phyloP scores from a whole-genome alignment of 1,140 invertebrate species.

The Bathynomus jamesi region DNA sequence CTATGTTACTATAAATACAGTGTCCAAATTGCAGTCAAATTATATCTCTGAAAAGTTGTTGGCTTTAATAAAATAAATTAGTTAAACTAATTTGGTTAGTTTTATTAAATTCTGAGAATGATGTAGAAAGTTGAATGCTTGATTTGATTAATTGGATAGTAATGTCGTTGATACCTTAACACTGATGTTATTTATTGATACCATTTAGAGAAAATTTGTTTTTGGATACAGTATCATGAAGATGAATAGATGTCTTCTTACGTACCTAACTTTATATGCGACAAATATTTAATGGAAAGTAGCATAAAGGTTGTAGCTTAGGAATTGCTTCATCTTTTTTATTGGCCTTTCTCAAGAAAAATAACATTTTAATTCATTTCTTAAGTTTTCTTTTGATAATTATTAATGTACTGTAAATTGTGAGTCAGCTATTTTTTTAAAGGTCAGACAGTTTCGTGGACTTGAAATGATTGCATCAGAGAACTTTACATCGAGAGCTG shows the following conservation, averaged over 20 bases:
- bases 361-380: not conserved
- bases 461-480: constrained; percentile 95
- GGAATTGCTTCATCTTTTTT: not conserved
- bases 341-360: not conserved
- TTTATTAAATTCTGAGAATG: not conserved
- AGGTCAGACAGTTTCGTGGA: constrained; percentile 46
- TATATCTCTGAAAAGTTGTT: too few relatives aligned
- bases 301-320: not conserved
- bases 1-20: too few relatives aligned
- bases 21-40: too few relatives aligned
- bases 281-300: not conserved
- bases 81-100: not conserved
- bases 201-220: not conserved
- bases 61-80: too few relatives aligned
- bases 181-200: not conserved
- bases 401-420: not conserved
- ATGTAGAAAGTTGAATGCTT: too few relatives aligned
- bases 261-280: not conserved
- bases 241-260: not conserved
- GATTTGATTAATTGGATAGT: too few relatives aligned
- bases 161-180: too few relatives aligned
- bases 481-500: constrained; percentile 91
- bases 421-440: not conserved
- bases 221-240: not conserved
- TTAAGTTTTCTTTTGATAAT: not conserved